phyloP scores from a whole-genome alignment of 2,888 invertebrate species.

The Diarsia rubi region DNA sequence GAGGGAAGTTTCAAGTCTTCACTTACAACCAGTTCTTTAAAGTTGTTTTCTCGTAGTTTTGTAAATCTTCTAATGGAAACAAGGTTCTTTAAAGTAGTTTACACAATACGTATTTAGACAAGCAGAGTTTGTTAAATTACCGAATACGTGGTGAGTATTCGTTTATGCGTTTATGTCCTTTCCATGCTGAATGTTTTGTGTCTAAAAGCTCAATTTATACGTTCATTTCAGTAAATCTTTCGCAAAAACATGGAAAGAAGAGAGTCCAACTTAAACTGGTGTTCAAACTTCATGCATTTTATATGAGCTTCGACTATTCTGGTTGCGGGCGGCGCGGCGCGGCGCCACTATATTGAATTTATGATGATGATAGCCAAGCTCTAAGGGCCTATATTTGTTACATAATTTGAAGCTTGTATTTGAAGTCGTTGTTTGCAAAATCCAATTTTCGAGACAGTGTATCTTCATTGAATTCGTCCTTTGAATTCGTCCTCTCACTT shows the following conservation, averaged over 20 bases:
- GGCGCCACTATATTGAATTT: conserved; percentile 24
- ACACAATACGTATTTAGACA: not conserved
- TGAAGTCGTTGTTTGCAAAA: not conserved
- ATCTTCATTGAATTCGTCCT: not conserved
- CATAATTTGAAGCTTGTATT: not conserved
- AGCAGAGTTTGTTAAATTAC: not conserved
- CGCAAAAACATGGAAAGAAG: not conserved
- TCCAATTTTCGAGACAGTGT: too few relatives aligned
- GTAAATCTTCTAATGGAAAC: not conserved
- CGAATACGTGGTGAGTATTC: not conserved
- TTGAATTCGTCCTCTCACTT: not conserved
- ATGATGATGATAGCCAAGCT: not conserved
- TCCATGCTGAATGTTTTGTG: not conserved
- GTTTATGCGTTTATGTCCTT: not conserved
- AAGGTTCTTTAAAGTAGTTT: not conserved
- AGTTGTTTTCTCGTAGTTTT: conserved; percentile 1
- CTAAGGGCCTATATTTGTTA: not conserved
- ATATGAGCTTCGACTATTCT: conserved; percentile 26
- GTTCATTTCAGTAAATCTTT: not conserved
- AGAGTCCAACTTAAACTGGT: not conserved
- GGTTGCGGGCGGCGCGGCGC: not conserved
- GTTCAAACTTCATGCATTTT: conserved; percentile 5
- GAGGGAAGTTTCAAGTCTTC: not conserved
- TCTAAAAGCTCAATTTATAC: not conserved
- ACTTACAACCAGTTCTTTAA: not conserved